A percentile compares a stretch with the other conserved stretches of the same genome.
Conservation (phyloP, 1,140 invertebrate species). For the Pinna nobilis region DNA sequence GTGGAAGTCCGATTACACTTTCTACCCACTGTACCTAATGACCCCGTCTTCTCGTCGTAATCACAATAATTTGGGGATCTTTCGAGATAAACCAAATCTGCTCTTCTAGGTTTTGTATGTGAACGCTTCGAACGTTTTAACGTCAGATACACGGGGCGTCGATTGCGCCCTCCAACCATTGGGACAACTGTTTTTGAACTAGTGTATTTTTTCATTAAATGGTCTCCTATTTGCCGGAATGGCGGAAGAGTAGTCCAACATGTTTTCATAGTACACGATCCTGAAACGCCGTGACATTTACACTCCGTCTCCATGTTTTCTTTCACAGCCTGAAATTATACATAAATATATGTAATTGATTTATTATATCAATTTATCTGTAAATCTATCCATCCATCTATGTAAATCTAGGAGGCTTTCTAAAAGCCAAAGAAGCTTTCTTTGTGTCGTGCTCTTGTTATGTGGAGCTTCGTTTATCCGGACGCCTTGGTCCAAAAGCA, state of each 20-base stretch:
- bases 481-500: no score
- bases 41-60: constrained; percentile 78
- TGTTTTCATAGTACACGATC: constrained; percentile 95
- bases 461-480: no score
- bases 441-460: no score
- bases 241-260: constrained; percentile 94
- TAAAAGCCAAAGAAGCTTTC: no score
- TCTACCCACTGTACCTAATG: constrained; percentile 73
- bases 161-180: constrained; percentile 57
- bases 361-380: no score
- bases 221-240: constrained; percentile 89
- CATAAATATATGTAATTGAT: constrained; percentile 6
- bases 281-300: constrained; percentile 97
- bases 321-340: constrained; percentile 71
- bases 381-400: no score
- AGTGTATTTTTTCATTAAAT: constrained; percentile 87
- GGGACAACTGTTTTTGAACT: constrained; percentile 84
- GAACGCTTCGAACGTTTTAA: constrained; percentile 81
- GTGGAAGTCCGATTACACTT: constrained; percentile 75
- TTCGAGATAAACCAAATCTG: constrained; percentile 93
- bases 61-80: constrained; percentile 96
- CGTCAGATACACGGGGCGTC: constrained; percentile 67
- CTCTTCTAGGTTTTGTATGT: constrained; percentile 66
- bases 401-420: no score
- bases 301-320: constrained; percentile 78